These are phyloP conservation scores for Pollenia labialis DNA, from an alignment of 2,888 invertebrate genomes.

Conservation along the genomic window DNA sequence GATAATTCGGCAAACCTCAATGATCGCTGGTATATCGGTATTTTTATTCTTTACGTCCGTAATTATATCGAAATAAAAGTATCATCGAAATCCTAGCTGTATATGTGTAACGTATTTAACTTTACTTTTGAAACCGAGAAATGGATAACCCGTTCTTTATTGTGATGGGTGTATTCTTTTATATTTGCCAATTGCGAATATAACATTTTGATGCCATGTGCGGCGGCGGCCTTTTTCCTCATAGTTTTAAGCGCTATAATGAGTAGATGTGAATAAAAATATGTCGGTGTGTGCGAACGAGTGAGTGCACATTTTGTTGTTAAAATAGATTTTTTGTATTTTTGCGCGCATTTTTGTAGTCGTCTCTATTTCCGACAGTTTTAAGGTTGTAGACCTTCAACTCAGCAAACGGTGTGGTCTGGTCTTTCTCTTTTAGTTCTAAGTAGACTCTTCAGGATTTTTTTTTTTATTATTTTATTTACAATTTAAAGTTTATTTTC, in stretches of 20 bases:
- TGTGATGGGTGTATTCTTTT: background rate
- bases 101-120: no score
- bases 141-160: background rate
- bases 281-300: background rate
- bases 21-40: no score
- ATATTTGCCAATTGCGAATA: slow-evolving; percentile 13
- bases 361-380: slow-evolving; percentile 73
- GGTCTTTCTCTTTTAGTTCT: background rate
- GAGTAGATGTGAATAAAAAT: background rate
- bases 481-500: slow-evolving; percentile 6
- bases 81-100: no score
- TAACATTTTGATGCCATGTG: slow-evolving; percentile 67
- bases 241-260: slow-evolving; percentile 22
- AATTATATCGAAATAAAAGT: no score
- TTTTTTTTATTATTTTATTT: slow-evolving; percentile 14
- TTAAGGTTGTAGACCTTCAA: slow-evolving; percentile 73
- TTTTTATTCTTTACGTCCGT: no score
- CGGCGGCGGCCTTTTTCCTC: slow-evolving; percentile 33
- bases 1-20: no score
- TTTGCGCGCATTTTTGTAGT: slow-evolving; percentile 63
- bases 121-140: no score
- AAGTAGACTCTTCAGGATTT: slow-evolving; percentile 25
- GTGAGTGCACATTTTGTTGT: slow-evolving; percentile 16
- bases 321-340: slow-evolving; percentile 46
- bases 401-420: slow-evolving; percentile 59